phyloP scores from a whole-genome alignment of 2,797 vertebrate species.

The Apogon talboti region DNA sequence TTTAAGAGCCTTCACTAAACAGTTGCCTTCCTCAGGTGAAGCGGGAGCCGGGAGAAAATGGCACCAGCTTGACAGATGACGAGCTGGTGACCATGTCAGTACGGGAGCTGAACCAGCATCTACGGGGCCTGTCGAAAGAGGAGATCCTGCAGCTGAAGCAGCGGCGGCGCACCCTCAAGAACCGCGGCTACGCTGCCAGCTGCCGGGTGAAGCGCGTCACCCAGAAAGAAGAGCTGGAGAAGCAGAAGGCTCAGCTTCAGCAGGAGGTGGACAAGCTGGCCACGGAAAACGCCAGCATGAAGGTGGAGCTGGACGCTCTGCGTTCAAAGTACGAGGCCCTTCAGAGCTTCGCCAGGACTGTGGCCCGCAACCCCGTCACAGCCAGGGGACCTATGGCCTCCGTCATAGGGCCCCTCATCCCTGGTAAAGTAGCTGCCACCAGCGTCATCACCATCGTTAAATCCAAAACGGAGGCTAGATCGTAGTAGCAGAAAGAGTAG shows the following conservation, averaged over 20 bases:
- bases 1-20: slow-evolving; percentile 2
- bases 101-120: slow-evolving; percentile 97
- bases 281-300: slow-evolving; percentile 96
- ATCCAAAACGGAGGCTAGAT: slow-evolving; percentile 96
- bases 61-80: slow-evolving; percentile 96
- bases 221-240: slow-evolving; percentile 98
- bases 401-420: slow-evolving; percentile 91
- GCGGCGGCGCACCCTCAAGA: slow-evolving; percentile 96
- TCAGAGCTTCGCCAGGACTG: slow-evolving; percentile 97
- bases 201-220: slow-evolving; percentile 97
- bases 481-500: slow-evolving; percentile 87
- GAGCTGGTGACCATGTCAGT: slow-evolving; percentile 99
- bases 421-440: slow-evolving; percentile 96
- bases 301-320: slow-evolving; percentile 96
- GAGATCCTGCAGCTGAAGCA: slow-evolving; percentile 98
- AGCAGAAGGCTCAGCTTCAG: slow-evolving; percentile 96
- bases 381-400: slow-evolving; percentile 88
- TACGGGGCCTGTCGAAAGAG: slow-evolving; percentile 95
- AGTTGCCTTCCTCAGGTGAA: slow-evolving; percentile 87
- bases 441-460: slow-evolving; percentile 99
- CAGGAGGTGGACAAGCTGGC: slow-evolving; percentile 98
- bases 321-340: slow-evolving; percentile 99
- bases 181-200: slow-evolving; percentile 97
- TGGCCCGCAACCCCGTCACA: slow-evolving; percentile 93
- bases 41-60: slow-evolving; percentile 98